Evolutionary conservation across 2,888 invertebrate species (phyloP).

Genomic region (Kuschelorhynchus macadamiae): DNA sequence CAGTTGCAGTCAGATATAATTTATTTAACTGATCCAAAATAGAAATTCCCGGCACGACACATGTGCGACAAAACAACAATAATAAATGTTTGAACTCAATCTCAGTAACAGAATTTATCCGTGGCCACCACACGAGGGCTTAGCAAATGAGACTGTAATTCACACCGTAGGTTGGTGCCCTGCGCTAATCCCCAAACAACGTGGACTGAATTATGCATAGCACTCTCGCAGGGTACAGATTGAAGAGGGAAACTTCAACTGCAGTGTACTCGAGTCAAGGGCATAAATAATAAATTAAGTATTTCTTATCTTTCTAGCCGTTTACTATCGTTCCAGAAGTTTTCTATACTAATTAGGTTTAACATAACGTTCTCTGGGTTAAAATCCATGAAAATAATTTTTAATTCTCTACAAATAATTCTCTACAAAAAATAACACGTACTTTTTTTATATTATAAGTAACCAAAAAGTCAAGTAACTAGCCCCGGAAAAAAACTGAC

Average conservation of each 20-base stretch:
- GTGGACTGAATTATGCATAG: conserved; percentile 61
- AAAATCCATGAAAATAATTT: too few relatives aligned
- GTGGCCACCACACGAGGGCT: conserved; percentile 45
- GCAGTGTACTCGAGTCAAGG: conserved; percentile 25
- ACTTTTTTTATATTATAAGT: too few relatives aligned
- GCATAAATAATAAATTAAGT: conserved; percentile 8
- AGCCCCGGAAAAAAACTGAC: too few relatives aligned
- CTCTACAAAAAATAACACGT: too few relatives aligned
- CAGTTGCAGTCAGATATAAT: neutral
- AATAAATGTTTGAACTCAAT: conserved; percentile 50
- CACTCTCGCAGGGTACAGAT: conserved; percentile 12
- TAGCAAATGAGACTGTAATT: conserved; percentile 61
- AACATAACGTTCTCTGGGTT: too few relatives aligned
- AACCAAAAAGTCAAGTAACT: too few relatives aligned
- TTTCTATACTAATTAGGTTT: too few relatives aligned
- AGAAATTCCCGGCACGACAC: conserved; percentile 26
- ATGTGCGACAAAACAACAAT: conserved; percentile 36
- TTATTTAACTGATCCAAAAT: neutral
- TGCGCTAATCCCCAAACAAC: conserved; percentile 62
- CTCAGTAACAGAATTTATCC: conserved; percentile 45
- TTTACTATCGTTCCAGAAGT: too few relatives aligned
- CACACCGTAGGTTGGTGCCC: conserved; percentile 57
- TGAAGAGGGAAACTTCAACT: conserved; percentile 14
- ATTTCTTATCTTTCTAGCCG: too few relatives aligned
- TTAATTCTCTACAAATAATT: too few relatives aligned